phyloP scores from a whole-genome alignment of 2,797 vertebrate species.

The Brotula barbata region DNA sequence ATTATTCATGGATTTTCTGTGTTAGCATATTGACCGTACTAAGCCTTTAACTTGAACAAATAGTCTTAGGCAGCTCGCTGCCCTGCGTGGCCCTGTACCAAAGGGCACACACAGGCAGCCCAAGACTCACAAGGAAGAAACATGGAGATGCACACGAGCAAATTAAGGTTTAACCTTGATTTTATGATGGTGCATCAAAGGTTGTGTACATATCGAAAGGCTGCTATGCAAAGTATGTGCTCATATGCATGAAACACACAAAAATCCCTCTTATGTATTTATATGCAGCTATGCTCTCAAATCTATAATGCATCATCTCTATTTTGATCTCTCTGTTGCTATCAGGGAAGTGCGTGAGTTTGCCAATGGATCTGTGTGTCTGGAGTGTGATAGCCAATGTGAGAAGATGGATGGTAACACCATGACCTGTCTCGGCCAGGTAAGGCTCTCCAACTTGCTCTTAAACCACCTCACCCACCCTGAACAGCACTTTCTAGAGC shows the following conservation, averaged over 20 bases:
- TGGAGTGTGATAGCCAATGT: conserved; percentile 94
- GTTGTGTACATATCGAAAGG: conserved; percentile 35
- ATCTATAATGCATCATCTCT: conserved; percentile 68
- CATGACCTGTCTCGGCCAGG: conserved; percentile 89
- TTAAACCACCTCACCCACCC: background rate
- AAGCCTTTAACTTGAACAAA: conserved; percentile 64
- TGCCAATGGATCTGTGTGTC: conserved; percentile 88
- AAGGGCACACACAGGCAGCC: conserved; percentile 28
- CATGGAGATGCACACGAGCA: background rate
- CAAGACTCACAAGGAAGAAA: background rate
- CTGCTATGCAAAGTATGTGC: conserved; percentile 10
- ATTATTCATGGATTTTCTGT: conserved; percentile 66
- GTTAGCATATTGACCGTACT: conserved; percentile 65
- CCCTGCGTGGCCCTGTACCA: conserved; percentile 24
- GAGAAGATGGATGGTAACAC: conserved; percentile 88
- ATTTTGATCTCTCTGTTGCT: conserved; percentile 51
- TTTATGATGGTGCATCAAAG: conserved; percentile 9
- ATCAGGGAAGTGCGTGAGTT: conserved; percentile 91
- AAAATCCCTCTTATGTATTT: conserved; percentile 48
- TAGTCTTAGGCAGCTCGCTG: conserved; percentile 25
- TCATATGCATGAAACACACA: conserved; percentile 14
- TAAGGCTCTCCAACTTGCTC: conserved; percentile 68
- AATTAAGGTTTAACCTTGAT: conserved; percentile 24
- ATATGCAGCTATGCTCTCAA: conserved; percentile 49
- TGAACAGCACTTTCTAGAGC: background rate